phyloP scores from a whole-genome alignment of 2,113 vertebrate species.

The Bos javanicus region DNA sequence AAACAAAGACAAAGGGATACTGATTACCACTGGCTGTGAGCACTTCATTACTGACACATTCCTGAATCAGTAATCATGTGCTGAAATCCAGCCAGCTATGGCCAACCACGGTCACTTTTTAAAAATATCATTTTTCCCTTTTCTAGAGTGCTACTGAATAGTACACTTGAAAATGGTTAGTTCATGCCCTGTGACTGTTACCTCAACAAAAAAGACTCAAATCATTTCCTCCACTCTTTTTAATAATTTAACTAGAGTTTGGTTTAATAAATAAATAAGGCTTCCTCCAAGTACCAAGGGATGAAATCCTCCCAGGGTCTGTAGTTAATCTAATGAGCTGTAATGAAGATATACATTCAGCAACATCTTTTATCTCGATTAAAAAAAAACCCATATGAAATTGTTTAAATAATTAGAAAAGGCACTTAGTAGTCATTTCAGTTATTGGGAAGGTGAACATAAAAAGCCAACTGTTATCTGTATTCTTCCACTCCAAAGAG shows the following conservation, averaged over 20 bases:
- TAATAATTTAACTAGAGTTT: background rate
- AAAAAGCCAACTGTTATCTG: conserved; percentile 1
- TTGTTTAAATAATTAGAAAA: background rate
- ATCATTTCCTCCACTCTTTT: background rate
- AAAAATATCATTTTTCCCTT: background rate
- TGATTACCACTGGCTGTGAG: background rate
- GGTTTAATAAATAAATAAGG: background rate
- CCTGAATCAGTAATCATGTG: background rate
- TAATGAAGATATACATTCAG: background rate
- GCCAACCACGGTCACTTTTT: background rate
- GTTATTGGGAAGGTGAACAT: background rate
- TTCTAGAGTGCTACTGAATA: background rate
- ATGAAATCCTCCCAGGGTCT: background rate
- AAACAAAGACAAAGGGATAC: conserved; percentile 27
- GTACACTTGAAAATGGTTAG: background rate
- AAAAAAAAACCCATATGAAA: background rate
- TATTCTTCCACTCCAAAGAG: background rate
- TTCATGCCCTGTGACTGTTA: background rate
- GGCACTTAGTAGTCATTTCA: background rate
- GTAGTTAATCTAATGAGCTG: background rate
- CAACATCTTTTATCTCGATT: background rate
- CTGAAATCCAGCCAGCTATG: background rate
- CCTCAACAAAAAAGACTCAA: background rate
- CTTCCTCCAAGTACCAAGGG: background rate
- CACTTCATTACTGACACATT: background rate